phyloP scores from a whole-genome alignment of 2,888 invertebrate genomes.

The Lamproptera curius region DNA sequence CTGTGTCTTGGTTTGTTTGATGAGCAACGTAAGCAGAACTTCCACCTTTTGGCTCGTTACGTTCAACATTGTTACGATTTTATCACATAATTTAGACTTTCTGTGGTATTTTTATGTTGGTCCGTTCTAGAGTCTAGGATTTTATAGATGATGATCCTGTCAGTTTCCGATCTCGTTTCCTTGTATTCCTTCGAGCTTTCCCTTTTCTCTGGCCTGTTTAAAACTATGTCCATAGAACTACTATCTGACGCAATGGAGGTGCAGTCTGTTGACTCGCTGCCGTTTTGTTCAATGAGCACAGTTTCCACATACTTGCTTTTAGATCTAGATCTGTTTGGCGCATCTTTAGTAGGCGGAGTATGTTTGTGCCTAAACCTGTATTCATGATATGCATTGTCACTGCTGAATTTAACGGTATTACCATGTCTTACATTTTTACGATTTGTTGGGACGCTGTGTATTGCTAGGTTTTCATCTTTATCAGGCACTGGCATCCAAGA shows the following conservation, averaged over 20 bases:
- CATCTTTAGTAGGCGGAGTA: constrained; percentile 67
- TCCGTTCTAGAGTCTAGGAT: constrained; percentile 50
- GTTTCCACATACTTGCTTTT: constrained; percentile 37
- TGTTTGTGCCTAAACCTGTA: constrained; percentile 67
- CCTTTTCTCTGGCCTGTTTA: constrained; percentile 28
- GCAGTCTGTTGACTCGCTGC: constrained; percentile 36
- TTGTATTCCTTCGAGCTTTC: constrained; percentile 25
- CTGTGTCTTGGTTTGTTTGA: neutral
- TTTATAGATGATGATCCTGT: constrained; percentile 66
- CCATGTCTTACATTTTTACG: constrained; percentile 33
- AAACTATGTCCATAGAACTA: constrained; percentile 43
- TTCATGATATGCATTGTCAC: constrained; percentile 65
- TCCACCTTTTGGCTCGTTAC: constrained; percentile 13
- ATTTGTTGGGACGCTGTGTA: constrained; percentile 58
- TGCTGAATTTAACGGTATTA: constrained; percentile 61
- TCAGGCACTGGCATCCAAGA: constrained; percentile 73
- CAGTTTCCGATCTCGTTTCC: constrained; percentile 48
- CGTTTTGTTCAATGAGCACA: constrained; percentile 38
- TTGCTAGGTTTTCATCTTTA: constrained; percentile 52
- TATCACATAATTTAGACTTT: constrained; percentile 42
- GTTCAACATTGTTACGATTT: constrained; percentile 23
- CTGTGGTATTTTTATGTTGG: constrained; percentile 39
- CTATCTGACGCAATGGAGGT: constrained; percentile 44
- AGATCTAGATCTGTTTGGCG: constrained; percentile 27
- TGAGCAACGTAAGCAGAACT: neutral